Evolutionary conservation across 2,888 invertebrate genomes (phyloP).

Genomic region (Brachyptera putata): DNA sequence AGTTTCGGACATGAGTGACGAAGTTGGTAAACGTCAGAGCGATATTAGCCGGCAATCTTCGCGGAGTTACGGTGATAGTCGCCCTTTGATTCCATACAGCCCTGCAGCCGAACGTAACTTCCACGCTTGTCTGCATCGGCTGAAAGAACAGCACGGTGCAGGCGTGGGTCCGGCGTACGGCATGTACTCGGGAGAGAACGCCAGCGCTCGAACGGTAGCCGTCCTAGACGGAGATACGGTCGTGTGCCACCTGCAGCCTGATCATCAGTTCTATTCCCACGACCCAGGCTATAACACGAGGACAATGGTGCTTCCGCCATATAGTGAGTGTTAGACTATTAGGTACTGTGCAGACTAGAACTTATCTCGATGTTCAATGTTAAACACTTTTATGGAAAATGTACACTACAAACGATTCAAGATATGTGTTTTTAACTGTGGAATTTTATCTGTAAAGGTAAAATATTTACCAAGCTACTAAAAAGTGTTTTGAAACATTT

Average conservation of each 20-base stretch:
- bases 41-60: slow-evolving; percentile 66
- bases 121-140: slow-evolving; percentile 45
- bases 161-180: slow-evolving; percentile 37
- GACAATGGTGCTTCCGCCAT: slow-evolving; percentile 49
- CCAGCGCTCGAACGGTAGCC: slow-evolving; percentile 53
- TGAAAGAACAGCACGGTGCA: slow-evolving; percentile 50
- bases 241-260: slow-evolving; percentile 78
- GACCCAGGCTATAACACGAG: slow-evolving; percentile 24
- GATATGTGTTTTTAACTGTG: neutral
- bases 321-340: slow-evolving; percentile 54
- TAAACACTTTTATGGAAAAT: slow-evolving; percentile 24
- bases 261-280: slow-evolving; percentile 50
- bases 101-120: slow-evolving; percentile 48
- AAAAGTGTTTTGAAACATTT: slow-evolving; percentile 22
- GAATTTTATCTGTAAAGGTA: neutral
- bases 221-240: slow-evolving; percentile 83
- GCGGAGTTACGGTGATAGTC: slow-evolving; percentile 73
- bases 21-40: slow-evolving; percentile 69
- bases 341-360: too few relatives aligned
- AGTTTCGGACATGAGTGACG: slow-evolving; percentile 74
- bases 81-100: slow-evolving; percentile 75
- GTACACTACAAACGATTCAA: neutral
- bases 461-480: neutral
- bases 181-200: slow-evolving; percentile 34
- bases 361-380: slow-evolving; percentile 15